Base-by-base conservation (phyloP, 2,888 invertebrate species). In the Chironomus tentans region DNA sequence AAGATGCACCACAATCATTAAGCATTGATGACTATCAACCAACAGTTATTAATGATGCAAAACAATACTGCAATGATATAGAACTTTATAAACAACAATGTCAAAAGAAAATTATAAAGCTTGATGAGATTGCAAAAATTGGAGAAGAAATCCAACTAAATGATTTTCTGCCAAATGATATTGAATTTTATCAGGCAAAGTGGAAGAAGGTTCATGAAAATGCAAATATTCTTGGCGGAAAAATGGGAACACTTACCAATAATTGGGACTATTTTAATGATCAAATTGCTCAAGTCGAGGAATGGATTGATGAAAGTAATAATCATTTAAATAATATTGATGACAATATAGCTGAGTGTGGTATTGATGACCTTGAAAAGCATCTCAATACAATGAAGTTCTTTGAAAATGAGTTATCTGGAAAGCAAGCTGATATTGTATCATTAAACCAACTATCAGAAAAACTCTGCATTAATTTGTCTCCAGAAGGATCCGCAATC, bases 151-250 rank as follows among this genome's bases (percentile, higher is more conserved):
- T 94, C 80, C 87, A 90, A 21, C 90, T 90, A 70, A 91, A 90
- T 84, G 90, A 91, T 22, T 89, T 88, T 80, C 91, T 92, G 50
- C 91, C 92, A 6, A 93, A 94, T 82, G 94, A 94, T 85, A 89
- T 94, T 65, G 94, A 95, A 80, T 90, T 92, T 2, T 88, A 94
- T 78, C 91, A 92, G 80, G 92, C 92, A 6, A 88, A 93, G 77
- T 95, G 94, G 91, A 89, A 91, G n/a, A 88, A 91, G 0, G 90
- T 95, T n/a, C 90, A 93, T 79, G 91, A 92, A 79, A 87, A 89
- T 77, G 91, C 92, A 0, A 88, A 88, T 71, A 93, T 95, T 82
- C 90, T 92, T 85, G 90, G 90, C 75, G 89, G 87, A 65, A 93
- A 92, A 83, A 82, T 93, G 76, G 93, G 94, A 76, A 92, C 91